A percentile compares a stretch with the other conserved stretches of the same genome.
phyloP scores from a whole-genome alignment of 2,888 invertebrate genomes.

The Cephus pygmeus region DNA sequence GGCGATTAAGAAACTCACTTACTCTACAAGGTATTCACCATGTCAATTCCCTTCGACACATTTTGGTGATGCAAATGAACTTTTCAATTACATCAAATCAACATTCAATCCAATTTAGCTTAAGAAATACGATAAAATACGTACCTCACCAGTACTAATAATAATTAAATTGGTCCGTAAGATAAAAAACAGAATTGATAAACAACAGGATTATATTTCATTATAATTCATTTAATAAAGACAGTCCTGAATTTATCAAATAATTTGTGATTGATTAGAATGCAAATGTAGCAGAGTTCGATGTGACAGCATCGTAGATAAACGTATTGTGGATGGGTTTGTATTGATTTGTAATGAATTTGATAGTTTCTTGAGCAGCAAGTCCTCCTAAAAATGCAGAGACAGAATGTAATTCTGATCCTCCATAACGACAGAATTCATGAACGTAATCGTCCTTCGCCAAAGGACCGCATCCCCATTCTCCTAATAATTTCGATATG shows the following conservation, averaged over 20 bases:
- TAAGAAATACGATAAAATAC: background rate
- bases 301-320: constrained; percentile 93
- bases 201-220: constrained; percentile 29
- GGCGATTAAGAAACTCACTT: background rate
- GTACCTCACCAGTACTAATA: background rate
- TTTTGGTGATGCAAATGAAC: background rate
- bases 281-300: constrained; percentile 84
- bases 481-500: constrained; percentile 79
- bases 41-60: background rate
- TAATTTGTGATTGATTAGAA: constrained; percentile 68
- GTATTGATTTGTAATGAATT: constrained; percentile 95
- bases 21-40: background rate
- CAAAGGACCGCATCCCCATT: constrained; percentile 84
- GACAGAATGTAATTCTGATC: constrained; percentile 92
- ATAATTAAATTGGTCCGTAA: background rate
- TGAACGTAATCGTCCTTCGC: constrained; percentile 94
- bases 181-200: constrained; percentile 8
- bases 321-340: constrained; percentile 96
- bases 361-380: constrained; percentile 93
- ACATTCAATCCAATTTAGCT: background rate
- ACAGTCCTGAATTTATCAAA: constrained; percentile 21
- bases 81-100: background rate
- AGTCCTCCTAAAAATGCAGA: constrained; percentile 94
- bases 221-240: constrained; percentile 27
- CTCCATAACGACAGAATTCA: constrained; percentile 95